A percentile compares a stretch with the other conserved stretches of the same genome.
Conservation (phyloP, 1,140 invertebrate species). For the Agrypnia vestita region DNA sequence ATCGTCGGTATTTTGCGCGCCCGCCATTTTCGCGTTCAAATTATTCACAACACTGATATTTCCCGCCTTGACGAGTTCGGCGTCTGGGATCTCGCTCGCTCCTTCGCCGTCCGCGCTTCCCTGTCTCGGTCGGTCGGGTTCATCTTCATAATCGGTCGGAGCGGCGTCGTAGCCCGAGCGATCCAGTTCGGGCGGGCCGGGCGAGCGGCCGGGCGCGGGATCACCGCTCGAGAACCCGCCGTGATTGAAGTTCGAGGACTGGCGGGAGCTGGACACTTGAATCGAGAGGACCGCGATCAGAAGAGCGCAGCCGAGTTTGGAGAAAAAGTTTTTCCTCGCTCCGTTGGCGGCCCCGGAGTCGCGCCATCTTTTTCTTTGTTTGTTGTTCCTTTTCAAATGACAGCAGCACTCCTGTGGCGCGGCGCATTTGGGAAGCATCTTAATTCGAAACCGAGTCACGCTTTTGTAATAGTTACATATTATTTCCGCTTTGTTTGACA, state of each 20-base stretch:
- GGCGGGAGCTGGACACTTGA: constrained; percentile 21
- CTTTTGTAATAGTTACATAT: constrained; percentile 36
- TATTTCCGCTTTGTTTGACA: constrained; percentile 4
- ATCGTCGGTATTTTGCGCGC: constrained; percentile 8
- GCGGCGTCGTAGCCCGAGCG: background rate
- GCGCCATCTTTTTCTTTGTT: constrained; percentile 33
- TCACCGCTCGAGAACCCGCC: constrained; percentile 50
- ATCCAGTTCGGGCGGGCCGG: constrained; percentile 42
- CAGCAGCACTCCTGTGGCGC: constrained; percentile 11
- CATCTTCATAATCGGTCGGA: constrained; percentile 37
- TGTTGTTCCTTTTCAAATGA: constrained; percentile 21
- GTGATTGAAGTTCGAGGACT: constrained; percentile 45
- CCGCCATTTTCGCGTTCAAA: constrained; percentile 12
- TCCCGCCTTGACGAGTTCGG: background rate
- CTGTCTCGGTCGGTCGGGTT: constrained; percentile 22
- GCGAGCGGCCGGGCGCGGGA: constrained; percentile 56
- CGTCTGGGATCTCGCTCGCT: background rate
- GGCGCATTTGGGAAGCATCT: constrained; percentile 44
- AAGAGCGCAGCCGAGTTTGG: constrained; percentile 33
- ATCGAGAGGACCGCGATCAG: constrained; percentile 24
- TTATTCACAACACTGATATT: constrained; percentile 1
- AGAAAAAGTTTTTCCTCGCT: constrained; percentile 19
- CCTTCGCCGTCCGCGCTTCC: background rate
- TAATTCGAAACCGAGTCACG: constrained; percentile 22
- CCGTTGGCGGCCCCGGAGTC: constrained; percentile 1